Base-by-base conservation (phyloP, 2,888 invertebrate genomes). In the Pelosia muscerda region DNA sequence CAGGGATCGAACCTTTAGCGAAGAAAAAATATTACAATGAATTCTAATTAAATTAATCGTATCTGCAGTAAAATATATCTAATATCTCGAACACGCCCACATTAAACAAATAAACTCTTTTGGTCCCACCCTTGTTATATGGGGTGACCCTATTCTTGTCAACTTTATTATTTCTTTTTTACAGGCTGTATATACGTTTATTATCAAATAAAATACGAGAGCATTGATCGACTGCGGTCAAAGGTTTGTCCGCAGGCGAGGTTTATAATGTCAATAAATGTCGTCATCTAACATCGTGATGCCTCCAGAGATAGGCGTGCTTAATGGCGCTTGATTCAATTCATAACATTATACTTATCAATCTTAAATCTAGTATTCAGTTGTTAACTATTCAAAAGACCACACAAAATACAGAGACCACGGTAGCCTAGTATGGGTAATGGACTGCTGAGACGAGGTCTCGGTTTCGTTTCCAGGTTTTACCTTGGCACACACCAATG, bases 171-270 rank as follows among this genome's bases (percentile, higher is more conserved):
- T 19, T 42, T 42, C 19, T 42, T 42, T 42, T 38, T 42, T 42
- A 42, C 19, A 19, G 42, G 49, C 49, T n/a, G 49, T 49, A 8
- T 49, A 19, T 49, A 9, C 19, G 19, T 49, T 49, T n/a, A 49
- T 9, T 49, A 9, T 49, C n/a, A 49, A n/a, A n/a, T 49, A 19
- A 49, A 49, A 49, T 42, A 49, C n/a, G 5, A 8, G n/a, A 49
- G n/a, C n/a, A 49, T 49, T 49, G n/a, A 49, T 49, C n/a, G 49
- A 49, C n/a, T 19, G 49, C 49, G n/a, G 49, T 19, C 49, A 49
- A 49, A n/a, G 49, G 49, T 49, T 49, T 49, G 49, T n/a, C n/a
- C 49, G 49, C 49, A 49, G 49, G n/a, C n/a, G 49, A 49, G 49
- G n/a, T 49, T 49, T 9, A 19, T 19, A 42, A n/a, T 19, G 49